Conservation (phyloP, 2,113 vertebrate genomes). For the Vicugna pacos region DNA sequence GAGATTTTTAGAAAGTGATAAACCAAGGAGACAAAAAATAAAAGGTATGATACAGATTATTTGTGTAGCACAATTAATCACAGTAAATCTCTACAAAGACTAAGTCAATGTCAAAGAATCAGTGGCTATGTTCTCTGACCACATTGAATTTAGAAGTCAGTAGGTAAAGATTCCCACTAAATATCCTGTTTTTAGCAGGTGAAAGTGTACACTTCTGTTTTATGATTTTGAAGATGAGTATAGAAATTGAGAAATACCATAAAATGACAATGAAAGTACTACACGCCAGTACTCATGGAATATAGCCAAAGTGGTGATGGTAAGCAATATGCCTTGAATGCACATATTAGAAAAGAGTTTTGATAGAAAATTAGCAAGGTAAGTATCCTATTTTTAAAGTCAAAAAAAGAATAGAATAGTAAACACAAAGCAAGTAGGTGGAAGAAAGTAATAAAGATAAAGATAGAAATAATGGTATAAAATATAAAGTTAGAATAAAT, state of each 20-base stretch:
- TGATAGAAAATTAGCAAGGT: neutral
- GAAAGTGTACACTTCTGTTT: neutral
- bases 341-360: neutral
- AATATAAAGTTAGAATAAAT: neutral
- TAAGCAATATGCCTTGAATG: neutral
- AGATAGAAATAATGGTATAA: neutral
- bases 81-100: neutral
- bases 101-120: neutral
- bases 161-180: neutral
- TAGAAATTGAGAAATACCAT: neutral
- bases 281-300: neutral
- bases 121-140: neutral
- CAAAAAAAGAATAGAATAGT: neutral
- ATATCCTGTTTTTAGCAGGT: neutral
- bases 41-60: neutral
- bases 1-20: neutral
- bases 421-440: neutral
- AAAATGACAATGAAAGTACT: neutral
- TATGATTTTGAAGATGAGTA: neutral
- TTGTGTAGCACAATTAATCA: neutral
- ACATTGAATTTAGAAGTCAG: neutral
- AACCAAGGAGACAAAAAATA: neutral
- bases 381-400: neutral
- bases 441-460: neutral
- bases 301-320: neutral